These are phyloP conservation scores for Gnatocerus cornutus DNA, from an alignment of 2,888 invertebrate genomes.

Conservation along the genomic window DNA sequence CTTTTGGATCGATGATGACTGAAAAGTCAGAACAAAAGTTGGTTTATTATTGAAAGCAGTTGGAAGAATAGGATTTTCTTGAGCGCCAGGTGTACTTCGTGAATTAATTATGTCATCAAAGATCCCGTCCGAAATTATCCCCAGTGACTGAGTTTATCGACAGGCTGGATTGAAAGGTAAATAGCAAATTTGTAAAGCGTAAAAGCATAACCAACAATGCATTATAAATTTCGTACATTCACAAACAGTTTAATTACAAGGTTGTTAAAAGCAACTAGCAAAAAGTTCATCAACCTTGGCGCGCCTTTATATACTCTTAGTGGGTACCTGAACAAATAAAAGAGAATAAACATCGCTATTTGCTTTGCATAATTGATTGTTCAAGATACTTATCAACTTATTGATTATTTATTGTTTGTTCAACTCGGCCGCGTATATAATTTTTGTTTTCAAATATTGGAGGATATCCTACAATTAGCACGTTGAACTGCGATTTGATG, in stretches of 20 bases:
- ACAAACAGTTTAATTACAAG: conserved; percentile 54
- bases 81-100: conserved; percentile 24
- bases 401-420: conserved; percentile 58
- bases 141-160: conserved; percentile 44
- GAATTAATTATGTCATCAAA: conserved; percentile 34
- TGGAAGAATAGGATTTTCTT: neutral
- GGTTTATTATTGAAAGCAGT: neutral
- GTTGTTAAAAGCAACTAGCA: conserved; percentile 52
- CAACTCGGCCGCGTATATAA: conserved; percentile 43
- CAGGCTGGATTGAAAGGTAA: conserved; percentile 43
- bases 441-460: conserved; percentile 47
- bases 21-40: neutral
- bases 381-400: conserved; percentile 61
- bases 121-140: conserved; percentile 29
- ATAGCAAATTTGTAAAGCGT: conserved; percentile 50
- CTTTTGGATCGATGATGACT: neutral
- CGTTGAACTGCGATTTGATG: conserved; percentile 4
- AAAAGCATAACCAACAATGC: conserved; percentile 51
- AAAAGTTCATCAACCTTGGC: conserved; percentile 54
- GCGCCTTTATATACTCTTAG: conserved; percentile 56
- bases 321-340: conserved; percentile 59
- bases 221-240: conserved; percentile 51
- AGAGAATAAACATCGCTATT: conserved; percentile 56
- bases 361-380: conserved; percentile 63
- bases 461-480: conserved; percentile 37